Base-by-base conservation (phyloP, 2,797 vertebrate species). In the Podargus strigoides region DNA sequence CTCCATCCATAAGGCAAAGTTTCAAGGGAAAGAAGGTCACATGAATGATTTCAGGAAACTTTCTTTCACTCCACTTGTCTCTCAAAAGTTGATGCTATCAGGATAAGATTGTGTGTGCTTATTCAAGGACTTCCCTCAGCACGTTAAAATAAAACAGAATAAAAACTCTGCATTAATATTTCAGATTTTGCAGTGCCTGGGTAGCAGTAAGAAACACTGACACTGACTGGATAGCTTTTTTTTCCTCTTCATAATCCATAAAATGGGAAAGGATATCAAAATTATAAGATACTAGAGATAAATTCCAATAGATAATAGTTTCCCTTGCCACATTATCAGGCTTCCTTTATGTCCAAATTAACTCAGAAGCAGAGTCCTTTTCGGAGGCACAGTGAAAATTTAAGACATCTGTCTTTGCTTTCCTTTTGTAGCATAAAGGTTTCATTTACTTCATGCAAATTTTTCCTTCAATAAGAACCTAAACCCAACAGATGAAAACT, bases 11-110 rank as follows among this genome's bases (percentile, higher is more conserved):
- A 60, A 46, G 24, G 60, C 59, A 73, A 93, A 79, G 74, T 46
- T 95, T 82, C 83, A 60, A 93, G 69, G 82, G 72, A 66, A 93
- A 76, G 69, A 93, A 89, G 69, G 77, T 82, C 77, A 92, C 77
- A 79, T 32, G 52, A 90, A 70, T 6, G 32, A 55, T 12, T 42
- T 1, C 24, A 56, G 72, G 63, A 70, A 90, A 84, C 44, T n/a
- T 56, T 26, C 87, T 41, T 66, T 14, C 63, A 20, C 32, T 69
- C 19, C 10, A 7, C 21, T 63, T 44, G n/a, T 34, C 62, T 69
- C 64, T 73, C 55, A 60, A 3, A 88, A 87, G 70, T 28, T 27
- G 50, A 27, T 59, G 42, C 37, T 79, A 14, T 52, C 74, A 50
- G 77, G 53, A 5, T 12, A 74, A 62, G 75, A 39, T 2, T 52